Base-by-base conservation (phyloP, 2,113 vertebrate genomes). In the Neodon shergylaensis region DNA sequence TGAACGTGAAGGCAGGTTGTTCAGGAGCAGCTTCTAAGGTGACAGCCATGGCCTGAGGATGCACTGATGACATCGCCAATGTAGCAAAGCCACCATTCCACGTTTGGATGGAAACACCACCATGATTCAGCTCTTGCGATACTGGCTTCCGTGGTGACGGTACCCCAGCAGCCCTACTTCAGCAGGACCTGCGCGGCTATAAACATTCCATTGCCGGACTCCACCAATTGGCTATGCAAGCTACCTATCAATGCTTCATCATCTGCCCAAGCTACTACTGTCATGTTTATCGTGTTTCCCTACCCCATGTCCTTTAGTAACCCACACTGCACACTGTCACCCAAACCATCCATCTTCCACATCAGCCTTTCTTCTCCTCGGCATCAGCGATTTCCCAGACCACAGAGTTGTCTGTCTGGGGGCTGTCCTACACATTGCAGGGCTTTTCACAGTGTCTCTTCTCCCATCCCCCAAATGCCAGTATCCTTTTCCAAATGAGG, bases 401-500 rank as follows among this genome's bases (percentile, higher is more conserved):
- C 39, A 31, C 24, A 14, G 13, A 14, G 14, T 36, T 72, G 36
- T n/a, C 36, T 24, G 39, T 7, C 10, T 31, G 22, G n/a, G 31
- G 11, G 42, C 21, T 76, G 54, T 24, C 42, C 66, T 79, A 33
- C 7, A 7, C 8, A 9, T 31, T 8, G 54, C 21, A 61, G 49
- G n/a, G 26, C 58, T 21, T 58, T 78, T 21, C n/a, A 65, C 72
- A 42, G 31, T 28, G 17, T 58, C 68, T 86, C 86, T 78, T 47
- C 22, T 2, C 16, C 52, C 12, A 58, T 1, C 21, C 47, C 54
- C 44, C 44, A 63, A 66, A 87, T 13, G 24, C 33, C 36, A 36
- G 36, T 76, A 76, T 52, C 33, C 36, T 78, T 86, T 72, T 84
- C n/a, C 81, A 78, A 83, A 77, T 44, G 31, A 42, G 84, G 65